These are phyloP conservation scores for Tadarida brasiliensis DNA, from an alignment of 2,797 vertebrate genomes.

Conservation along the genomic window DNA sequence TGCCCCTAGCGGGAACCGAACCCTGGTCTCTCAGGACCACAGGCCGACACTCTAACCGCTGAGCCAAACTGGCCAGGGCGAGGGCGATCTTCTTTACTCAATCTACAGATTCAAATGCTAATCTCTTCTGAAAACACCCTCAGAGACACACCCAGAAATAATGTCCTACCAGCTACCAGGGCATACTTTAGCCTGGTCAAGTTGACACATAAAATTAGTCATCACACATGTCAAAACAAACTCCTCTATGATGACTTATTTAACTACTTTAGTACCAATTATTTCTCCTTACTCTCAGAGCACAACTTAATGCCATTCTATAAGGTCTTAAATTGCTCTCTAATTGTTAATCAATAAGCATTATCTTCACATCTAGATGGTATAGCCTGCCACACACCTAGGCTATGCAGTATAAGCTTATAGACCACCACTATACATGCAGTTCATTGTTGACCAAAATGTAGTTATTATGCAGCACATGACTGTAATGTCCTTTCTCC, in stretches of 20 bases:
- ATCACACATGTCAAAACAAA: slow-evolving; percentile 35
- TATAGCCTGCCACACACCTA: neutral
- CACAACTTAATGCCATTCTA: neutral
- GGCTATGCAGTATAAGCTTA: neutral
- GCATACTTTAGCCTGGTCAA: neutral
- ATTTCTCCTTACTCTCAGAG: neutral
- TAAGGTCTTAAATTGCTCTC: neutral
- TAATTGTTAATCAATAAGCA: neutral
- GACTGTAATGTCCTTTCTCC: neutral
- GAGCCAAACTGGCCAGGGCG: too few relatives aligned
- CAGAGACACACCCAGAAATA: neutral
- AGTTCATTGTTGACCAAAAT: neutral
- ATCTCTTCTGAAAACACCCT: neutral
- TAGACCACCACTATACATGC: neutral
- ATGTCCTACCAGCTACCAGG: neutral
- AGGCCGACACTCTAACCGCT: too few relatives aligned
- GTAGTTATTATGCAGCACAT: neutral
- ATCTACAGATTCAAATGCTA: neutral
- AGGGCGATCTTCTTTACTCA: neutral
- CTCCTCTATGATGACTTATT: neutral
- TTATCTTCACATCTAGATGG: neutral
- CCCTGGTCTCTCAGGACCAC: too few relatives aligned
- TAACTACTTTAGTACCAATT: neutral
- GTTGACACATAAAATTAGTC: neutral
- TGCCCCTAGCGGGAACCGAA: too few relatives aligned